Percentiles rank a stretch among this genome's conserved stretches.
phyloP scores from a whole-genome alignment of 2,797 vertebrate genomes.

The Meda fulgida region DNA sequence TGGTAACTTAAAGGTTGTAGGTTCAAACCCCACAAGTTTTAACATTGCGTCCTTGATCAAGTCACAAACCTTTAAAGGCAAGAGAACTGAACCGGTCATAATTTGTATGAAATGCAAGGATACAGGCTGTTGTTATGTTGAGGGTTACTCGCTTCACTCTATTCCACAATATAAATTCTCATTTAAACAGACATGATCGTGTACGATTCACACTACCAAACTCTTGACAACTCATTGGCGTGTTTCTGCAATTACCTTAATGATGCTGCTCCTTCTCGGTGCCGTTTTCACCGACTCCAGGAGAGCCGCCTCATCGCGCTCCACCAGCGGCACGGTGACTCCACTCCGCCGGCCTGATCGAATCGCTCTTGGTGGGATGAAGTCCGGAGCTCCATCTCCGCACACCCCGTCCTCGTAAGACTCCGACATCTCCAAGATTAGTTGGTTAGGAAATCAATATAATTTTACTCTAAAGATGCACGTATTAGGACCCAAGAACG shows the following conservation, averaged over 20 bases:
- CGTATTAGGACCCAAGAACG: slow-evolving; percentile 4
- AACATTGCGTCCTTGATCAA: neutral
- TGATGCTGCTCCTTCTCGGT: slow-evolving; percentile 83
- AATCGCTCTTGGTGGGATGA: slow-evolving; percentile 70
- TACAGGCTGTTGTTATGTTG: neutral
- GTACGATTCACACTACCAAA: neutral
- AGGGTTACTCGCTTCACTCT: neutral
- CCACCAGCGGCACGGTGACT: slow-evolving; percentile 69
- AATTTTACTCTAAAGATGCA: neutral
- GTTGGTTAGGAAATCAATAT: neutral
- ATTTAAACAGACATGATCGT: neutral
- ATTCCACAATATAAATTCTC: neutral
- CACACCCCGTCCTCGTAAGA: slow-evolving; percentile 74
- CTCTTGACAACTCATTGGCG: neutral
- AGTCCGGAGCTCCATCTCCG: slow-evolving; percentile 74
- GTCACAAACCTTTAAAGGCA: neutral
- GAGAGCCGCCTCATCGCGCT: slow-evolving; percentile 70
- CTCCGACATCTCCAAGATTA: slow-evolving; percentile 70
- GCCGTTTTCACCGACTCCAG: slow-evolving; percentile 78
- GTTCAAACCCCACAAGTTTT: neutral
- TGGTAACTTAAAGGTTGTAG: neutral
- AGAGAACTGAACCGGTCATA: neutral
- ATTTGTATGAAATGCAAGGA: neutral
- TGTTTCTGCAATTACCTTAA: slow-evolving; percentile 73
- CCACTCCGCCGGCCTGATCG: slow-evolving; percentile 77